phyloP scores from a whole-genome alignment of 2,888 invertebrate genomes.

The Thelaira solivaga region DNA sequence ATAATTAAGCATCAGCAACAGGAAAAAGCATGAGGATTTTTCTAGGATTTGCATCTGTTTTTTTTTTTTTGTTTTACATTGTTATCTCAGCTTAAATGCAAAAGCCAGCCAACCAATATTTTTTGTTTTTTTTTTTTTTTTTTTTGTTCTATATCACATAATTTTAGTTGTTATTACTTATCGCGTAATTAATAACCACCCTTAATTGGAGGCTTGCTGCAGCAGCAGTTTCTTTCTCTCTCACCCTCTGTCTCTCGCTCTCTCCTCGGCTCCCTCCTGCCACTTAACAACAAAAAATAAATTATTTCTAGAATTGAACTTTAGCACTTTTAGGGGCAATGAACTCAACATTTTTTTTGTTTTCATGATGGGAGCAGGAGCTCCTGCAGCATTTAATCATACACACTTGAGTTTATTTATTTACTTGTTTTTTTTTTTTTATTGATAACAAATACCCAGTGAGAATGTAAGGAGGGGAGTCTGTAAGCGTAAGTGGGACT shows the following conservation, averaged over 20 bases:
- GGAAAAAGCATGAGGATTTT: not conserved
- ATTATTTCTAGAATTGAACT: conserved; percentile 55
- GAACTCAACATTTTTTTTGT: conserved; percentile 25
- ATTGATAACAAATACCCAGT: conserved; percentile 10
- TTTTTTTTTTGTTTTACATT: conserved; percentile 3
- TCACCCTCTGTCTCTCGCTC: too few relatives aligned
- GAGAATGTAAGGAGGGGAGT: too few relatives aligned
- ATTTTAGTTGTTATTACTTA: conserved; percentile 34
- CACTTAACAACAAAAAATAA: not conserved
- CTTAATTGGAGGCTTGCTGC: conserved; percentile 23
- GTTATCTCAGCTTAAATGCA: conserved; percentile 27
- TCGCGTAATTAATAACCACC: conserved; percentile 50
- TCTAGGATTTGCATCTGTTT: not conserved
- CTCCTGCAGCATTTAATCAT: not conserved
- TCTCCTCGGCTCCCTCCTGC: too few relatives aligned
- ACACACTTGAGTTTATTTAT: conserved; percentile 3
- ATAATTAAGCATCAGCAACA: not conserved
- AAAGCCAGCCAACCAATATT: conserved; percentile 33
- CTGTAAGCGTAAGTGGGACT: too few relatives aligned
- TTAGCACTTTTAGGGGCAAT: conserved; percentile 57
- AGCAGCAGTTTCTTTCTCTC: too few relatives aligned
- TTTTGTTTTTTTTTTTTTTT: conserved; percentile 2
- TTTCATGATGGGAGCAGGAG: not conserved
- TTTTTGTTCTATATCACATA: not conserved
- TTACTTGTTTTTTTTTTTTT: conserved; percentile 18